Evolutionary conservation across 2,113 vertebrate species (phyloP).

Genomic region (Actinemys pallida): DNA sequence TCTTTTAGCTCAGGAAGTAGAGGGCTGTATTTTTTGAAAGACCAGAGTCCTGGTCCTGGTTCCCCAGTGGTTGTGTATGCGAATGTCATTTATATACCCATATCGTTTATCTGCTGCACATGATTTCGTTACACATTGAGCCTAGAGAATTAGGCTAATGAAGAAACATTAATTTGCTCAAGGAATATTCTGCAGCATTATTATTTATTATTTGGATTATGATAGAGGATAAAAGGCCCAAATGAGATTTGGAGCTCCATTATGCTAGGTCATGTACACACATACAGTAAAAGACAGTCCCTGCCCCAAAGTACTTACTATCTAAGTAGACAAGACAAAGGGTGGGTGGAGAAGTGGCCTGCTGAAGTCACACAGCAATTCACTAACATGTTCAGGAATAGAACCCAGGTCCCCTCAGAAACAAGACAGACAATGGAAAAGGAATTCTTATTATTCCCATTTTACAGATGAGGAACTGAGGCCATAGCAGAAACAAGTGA

Average conservation of each 20-base stretch:
- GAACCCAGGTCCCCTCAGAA: background rate
- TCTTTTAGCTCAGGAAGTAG: background rate
- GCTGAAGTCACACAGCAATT: background rate
- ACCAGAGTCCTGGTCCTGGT: background rate
- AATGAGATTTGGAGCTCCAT: no score
- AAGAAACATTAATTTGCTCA: no score
- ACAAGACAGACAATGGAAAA: background rate
- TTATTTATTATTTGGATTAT: no score
- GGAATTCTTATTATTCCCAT: background rate
- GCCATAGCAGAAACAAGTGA: background rate
- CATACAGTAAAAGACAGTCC: no score
- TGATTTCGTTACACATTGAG: no score
- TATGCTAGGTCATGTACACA: no score
- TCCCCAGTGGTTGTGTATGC: background rate
- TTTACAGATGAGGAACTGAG: background rate
- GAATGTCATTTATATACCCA: no score
- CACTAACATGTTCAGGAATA: background rate
- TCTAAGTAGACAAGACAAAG: background rate
- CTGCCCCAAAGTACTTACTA: no score
- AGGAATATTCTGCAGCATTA: no score
- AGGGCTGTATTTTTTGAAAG: background rate
- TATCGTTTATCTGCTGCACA: no score
- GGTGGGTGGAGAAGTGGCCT: background rate
- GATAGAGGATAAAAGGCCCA: no score
- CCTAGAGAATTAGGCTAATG: no score